phyloP scores from a whole-genome alignment of 2,888 invertebrate genomes.

The Digitonthophagus gazella region DNA sequence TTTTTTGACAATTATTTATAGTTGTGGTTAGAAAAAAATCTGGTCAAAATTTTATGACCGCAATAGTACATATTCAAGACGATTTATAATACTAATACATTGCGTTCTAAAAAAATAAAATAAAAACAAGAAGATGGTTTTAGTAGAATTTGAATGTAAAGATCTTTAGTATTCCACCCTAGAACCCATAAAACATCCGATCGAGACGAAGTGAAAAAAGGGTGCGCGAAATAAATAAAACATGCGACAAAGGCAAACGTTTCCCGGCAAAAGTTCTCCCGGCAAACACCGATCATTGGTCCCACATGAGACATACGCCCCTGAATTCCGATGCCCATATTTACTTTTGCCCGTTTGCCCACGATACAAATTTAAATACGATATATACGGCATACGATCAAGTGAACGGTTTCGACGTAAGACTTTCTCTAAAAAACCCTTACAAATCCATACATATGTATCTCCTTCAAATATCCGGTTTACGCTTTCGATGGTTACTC shows the following conservation, averaged over 20 bases:
- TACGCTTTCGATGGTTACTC: neutral
- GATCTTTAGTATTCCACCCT: conserved; percentile 35
- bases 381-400: conserved; percentile 12
- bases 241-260: conserved; percentile 45
- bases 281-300: conserved; percentile 32
- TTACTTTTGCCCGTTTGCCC: conserved; percentile 20
- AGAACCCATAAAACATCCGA: conserved; percentile 41
- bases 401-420: neutral
- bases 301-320: conserved; percentile 25
- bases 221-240: conserved; percentile 43
- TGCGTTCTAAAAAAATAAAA: neutral
- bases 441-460: neutral
- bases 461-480: neutral
- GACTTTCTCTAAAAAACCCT: neutral
- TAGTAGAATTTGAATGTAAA: neutral
- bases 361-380: conserved; percentile 24
- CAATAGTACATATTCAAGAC: too few species aligned
- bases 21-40: too few species aligned
- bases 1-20: too few species aligned
- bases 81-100: too few species aligned
- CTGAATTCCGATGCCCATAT: conserved; percentile 23
- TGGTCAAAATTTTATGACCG: too few species aligned
- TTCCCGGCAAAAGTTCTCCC: conserved; percentile 39
- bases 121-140: neutral
- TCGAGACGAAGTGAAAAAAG: conserved; percentile 38